Evolutionary conservation across 2,888 invertebrate genomes (phyloP), one percentile per base, ranked within the genome.

Genomic region (Criorhina ranunculi): DNA sequence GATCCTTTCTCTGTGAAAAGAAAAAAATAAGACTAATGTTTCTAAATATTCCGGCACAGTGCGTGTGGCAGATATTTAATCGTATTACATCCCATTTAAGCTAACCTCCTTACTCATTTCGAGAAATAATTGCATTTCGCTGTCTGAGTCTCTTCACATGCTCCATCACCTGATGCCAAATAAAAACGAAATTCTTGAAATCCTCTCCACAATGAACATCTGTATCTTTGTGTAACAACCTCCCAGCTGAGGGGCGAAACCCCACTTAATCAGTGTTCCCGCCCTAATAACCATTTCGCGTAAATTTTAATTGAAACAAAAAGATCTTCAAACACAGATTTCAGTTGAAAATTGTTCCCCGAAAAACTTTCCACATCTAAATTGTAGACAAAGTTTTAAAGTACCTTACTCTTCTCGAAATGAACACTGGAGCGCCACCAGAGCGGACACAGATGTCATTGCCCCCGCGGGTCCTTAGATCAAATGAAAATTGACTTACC

Each of bases 281-380:
- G 11, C 11, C 19, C n/a, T 24, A 67, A 51, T 67, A 64, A 66
- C 46, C 15, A 42, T 62, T 62, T 60, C 44, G 35, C 44, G 35
- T 11, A 17, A 59, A 80, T 66, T 73, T 60, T 67, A 80, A 69
- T 75, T 80, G 75, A 80, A 78, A 75, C 64, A 72, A 57, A 69
- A 66, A 59, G 59, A 64, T 66, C 17, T 60, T 49, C 60, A 69
- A 75, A 67, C 31, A 60, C 46, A 69, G 19, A 60, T 67, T 69
- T 67, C 15, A 44, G 44, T 55, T 35, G 33, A 31, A 29, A 49
- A 3, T 40, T 4, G 15, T 35, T 24, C 11, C n/a, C 8, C 17
- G 37, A 15, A 55, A 51, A 78, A 29, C 12, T 66, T 72, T 53
- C 11, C 76, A 31, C 37, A 59, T 60, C 31, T 11, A 42, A 72